Percentiles rank a stretch among this genome's conserved stretches.
Conservation (phyloP, 2,888 invertebrate genomes). For the Metalampra italica region DNA sequence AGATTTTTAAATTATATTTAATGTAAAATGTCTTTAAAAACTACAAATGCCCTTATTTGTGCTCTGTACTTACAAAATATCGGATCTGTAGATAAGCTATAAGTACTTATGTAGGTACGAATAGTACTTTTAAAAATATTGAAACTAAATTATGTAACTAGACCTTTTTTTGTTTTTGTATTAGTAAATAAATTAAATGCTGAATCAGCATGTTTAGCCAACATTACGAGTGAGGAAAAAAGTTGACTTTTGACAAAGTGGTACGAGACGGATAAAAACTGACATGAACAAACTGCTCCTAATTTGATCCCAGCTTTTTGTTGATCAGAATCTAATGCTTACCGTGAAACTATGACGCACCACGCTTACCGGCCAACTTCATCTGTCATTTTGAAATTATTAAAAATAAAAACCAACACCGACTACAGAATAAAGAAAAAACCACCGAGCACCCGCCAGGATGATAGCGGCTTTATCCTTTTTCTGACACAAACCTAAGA, state of each 20-base stretch:
- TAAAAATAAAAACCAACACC: constrained; percentile 45
- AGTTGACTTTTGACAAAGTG: constrained; percentile 6
- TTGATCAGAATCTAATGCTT: constrained; percentile 29
- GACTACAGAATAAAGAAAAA: constrained; percentile 37
- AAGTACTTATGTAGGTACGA: too few species aligned
- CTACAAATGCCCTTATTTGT: too few species aligned
- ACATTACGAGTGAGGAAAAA: constrained; percentile 5
- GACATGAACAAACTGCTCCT: constrained; percentile 23
- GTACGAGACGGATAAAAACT: constrained; percentile 14
- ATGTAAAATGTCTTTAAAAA: too few species aligned
- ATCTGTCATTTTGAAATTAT: constrained; percentile 69
- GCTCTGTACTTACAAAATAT: too few species aligned
- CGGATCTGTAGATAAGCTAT: too few species aligned
- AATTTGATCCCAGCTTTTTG: constrained; percentile 29
- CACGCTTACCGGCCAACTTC: constrained; percentile 49
- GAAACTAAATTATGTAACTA: too few species aligned
- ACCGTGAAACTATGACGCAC: constrained; percentile 43
- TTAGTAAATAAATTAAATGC: not conserved
- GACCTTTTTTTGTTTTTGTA: not conserved
- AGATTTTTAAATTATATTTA: too few species aligned
- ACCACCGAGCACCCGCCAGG: constrained; percentile 60
- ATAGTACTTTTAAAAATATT: too few species aligned
- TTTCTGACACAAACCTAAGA: constrained; percentile 69
- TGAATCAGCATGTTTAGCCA: not conserved
- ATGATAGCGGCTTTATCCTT: constrained; percentile 63